These are phyloP conservation scores for Notarius lentiginosus DNA, from an alignment of 2,113 vertebrate species.

Conservation along the genomic window DNA sequence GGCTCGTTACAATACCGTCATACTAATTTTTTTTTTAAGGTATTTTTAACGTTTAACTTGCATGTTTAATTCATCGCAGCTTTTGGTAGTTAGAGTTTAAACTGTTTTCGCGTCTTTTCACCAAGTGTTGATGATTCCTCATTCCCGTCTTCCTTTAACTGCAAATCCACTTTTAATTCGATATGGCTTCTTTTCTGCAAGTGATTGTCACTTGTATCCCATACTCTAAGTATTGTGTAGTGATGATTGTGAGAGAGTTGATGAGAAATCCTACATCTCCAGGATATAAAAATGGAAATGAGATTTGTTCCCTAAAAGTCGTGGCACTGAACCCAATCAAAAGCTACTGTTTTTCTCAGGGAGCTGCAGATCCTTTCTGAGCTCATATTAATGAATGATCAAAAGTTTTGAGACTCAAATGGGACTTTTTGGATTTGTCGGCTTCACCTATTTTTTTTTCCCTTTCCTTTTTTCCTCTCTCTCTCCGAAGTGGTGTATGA, in stretches of 20 bases:
- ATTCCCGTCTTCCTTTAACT: neutral
- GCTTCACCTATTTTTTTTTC: neutral
- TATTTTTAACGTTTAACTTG: constrained; percentile 19
- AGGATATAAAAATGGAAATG: constrained; percentile 16
- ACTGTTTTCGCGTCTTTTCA: neutral
- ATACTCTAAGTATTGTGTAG: neutral
- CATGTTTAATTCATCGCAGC: neutral
- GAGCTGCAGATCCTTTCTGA: constrained; percentile 21
- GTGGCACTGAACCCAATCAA: constrained; percentile 4
- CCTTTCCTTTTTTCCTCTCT: neutral
- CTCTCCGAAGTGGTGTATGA: neutral
- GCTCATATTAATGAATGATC: constrained; percentile 27
- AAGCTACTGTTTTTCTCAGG: constrained; percentile 17
- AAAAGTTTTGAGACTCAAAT: constrained; percentile 28
- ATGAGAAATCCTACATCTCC: constrained; percentile 15
- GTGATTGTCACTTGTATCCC: neutral
- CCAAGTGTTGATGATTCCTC: neutral
- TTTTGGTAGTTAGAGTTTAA: neutral
- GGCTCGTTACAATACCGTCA: neutral
- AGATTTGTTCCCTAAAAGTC: constrained; percentile 19
- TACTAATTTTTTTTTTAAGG: constrained; percentile 1
- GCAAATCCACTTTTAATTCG: neutral
- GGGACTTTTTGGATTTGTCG: constrained; percentile 30
- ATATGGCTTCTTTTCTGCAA: neutral
- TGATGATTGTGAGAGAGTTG: neutral